Conservation (phyloP, 2,113 vertebrate genomes). For the Proterorhinus semilunaris region DNA sequence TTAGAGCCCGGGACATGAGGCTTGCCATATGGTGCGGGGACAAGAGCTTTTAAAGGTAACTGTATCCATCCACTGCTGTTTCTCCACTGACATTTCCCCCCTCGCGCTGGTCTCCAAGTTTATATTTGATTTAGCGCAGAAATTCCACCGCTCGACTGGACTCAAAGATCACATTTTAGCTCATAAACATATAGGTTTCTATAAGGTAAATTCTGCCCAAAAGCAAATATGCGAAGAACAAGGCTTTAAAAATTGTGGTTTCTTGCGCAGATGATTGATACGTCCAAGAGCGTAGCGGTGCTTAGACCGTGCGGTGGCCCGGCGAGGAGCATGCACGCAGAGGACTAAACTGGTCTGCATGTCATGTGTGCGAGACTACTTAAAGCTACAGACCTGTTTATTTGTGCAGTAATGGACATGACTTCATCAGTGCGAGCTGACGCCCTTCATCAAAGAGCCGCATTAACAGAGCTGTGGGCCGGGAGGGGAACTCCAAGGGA, state of each 20-base stretch:
- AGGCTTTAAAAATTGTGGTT: constrained; percentile 60
- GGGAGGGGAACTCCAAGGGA: constrained; percentile 60
- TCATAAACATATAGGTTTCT: constrained; percentile 78
- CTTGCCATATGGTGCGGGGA: constrained; percentile 66
- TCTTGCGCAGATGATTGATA: constrained; percentile 59
- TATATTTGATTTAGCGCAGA: constrained; percentile 73
- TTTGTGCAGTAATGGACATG: constrained; percentile 63
- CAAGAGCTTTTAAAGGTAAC: constrained; percentile 78
- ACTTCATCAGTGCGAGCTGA: constrained; percentile 58
- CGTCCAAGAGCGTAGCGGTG: constrained; percentile 39
- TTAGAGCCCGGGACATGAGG: constrained; percentile 58
- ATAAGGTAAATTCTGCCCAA: constrained; percentile 70
- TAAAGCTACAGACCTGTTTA: constrained; percentile 48
- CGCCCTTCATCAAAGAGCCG: constrained; percentile 62
- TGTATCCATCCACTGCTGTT: constrained; percentile 65
- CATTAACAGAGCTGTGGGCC: constrained; percentile 37
- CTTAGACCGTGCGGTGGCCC: constrained; percentile 10
- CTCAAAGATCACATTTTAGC: constrained; percentile 54
- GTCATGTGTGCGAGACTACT: constrained; percentile 24
- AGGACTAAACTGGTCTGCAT: constrained; percentile 15
- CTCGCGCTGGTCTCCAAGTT: constrained; percentile 54
- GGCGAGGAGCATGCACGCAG: constrained; percentile 28
- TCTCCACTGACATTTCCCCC: constrained; percentile 61
- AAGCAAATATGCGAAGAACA: constrained; percentile 60
- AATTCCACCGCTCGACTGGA: constrained; percentile 52